Evolutionary conservation across 2,888 invertebrate genomes (phyloP), one percentile per base, ranked within the genome.

Genomic region (Leucozona laternaria): DNA sequence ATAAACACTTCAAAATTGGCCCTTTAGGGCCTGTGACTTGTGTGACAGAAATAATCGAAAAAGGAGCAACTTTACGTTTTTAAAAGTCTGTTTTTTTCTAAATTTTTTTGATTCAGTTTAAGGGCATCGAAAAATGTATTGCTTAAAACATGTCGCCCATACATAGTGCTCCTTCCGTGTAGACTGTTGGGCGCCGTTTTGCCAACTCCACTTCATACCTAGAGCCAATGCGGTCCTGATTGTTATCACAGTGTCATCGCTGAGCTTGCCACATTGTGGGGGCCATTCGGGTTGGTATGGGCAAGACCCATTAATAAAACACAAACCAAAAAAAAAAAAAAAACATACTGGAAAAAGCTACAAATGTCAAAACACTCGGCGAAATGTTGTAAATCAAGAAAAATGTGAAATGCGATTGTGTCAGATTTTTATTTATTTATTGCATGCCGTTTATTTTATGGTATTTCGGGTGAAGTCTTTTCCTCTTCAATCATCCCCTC

Each of bases 401-500:
- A 75, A 84, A 79, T 80, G 64, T 80, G 72, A 85, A 81, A 81
- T 77, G 77, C 81, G 81, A 81, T 85, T 85, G 85, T 85, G 81
- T 85, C 85, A 85, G 68, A 62, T 85, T 85, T 85, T 77, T 81
- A 85, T 85, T 85, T 77, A 85, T 85, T 85, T 85, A 81, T 85
- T 81, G 85, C 77, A 68, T 60, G 72, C 62, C 80, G 77, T 48
- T 85, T 73, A 60, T 70, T 81, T 85, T 73, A 85, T 85, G 76
- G 53, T 28, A 53, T 77, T 77, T 70, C 17, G 3, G 34, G 17
- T 58, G 76, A 53, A 71, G n/a, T 62, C 34, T n/a, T 64, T 58
- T 28, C 31, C 45, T 28, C 73, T 40, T 58, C 20, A 7, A 20
- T 20, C 68, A 37, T 55, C 66, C 68, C 40, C 43, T 28, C 6